Evolutionary conservation across 2,797 vertebrate species (phyloP).

Genomic region (Hemitrygon akajei): DNA sequence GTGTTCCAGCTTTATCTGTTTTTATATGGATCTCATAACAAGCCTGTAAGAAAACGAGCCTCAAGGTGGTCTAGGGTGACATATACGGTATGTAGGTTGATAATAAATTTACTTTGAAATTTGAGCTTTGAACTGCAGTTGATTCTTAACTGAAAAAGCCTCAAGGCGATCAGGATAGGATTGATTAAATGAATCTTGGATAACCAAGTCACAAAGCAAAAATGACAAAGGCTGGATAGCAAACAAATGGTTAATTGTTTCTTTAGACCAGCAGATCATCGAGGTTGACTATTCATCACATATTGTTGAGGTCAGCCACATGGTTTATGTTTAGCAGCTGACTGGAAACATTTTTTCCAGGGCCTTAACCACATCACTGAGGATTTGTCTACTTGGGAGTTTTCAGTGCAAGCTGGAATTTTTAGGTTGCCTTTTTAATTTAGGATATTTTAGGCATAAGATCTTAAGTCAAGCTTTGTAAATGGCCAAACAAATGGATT

Average conservation of each 20-base stretch:
- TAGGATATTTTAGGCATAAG: conserved; percentile 2
- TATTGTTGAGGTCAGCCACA: conserved; percentile 21
- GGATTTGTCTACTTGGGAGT: neutral
- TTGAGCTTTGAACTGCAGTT: no score
- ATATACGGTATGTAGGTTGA: no score
- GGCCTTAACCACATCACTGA: neutral
- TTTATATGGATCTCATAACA: no score
- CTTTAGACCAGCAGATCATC: neutral
- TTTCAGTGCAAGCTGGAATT: neutral
- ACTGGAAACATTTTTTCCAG: neutral
- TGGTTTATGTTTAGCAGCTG: neutral
- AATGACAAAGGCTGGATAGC: neutral
- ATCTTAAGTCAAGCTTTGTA: neutral
- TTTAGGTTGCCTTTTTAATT: conserved; percentile 12
- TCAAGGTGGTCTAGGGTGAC: no score
- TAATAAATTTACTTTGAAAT: no score
- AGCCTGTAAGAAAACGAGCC: no score
- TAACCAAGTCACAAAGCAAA: no score
- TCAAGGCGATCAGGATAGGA: no score
- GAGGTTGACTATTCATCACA: neutral
- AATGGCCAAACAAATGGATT: neutral
- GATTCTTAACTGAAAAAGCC: no score
- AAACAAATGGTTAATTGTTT: neutral
- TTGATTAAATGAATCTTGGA: no score
- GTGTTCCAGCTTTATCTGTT: no score